Base-by-base conservation (phyloP, 2,113 vertebrate genomes). In the Carettochelys insculpta region DNA sequence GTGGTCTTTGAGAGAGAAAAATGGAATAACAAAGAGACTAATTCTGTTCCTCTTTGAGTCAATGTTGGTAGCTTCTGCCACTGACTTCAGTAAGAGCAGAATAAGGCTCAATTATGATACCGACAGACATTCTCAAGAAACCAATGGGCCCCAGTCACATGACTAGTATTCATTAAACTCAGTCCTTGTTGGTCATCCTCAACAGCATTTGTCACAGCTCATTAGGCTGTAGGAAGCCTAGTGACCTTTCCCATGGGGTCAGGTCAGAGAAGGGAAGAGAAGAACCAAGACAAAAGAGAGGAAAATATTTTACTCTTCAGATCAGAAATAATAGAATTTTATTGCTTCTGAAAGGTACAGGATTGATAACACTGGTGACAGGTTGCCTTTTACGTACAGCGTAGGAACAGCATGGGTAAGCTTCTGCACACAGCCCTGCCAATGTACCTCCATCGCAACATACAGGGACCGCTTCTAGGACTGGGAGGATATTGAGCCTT, bases 181-280 rank as follows among this genome's bases (percentile, higher is more conserved):
- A 0, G 56, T 73, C 0, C 0, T 79, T 90, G 84, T n/a, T n/a
- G n/a, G 92, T 79, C 89, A 87, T 48, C 83, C 71, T 51, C 3
- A 0, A 51, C 52, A 27, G 85, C 0, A 1, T 92, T 96, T 93
- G 92, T 94, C 89, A 78, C 94, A 95, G 92, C 95, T 95, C 93
- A 93, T 95, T 96, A 89, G 61, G 29, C 87, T 61, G 77, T 82
- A 86, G 93, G 93, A 96, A 93, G 86, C 94, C 77, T 77, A 56
- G 80, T 95, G 95, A 96, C 95, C 94, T 95, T 95, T 96, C 92
- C 92, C 94, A 95, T 65, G 52, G 84, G 89, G 91, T 93, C 83
- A 79, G 80, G 41, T 24, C 43, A 38, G 22, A 25, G 38, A 4
- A 38, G 25, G 68, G 73, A 87, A 95, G 91, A 95, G 96, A 96